phyloP scores from a whole-genome alignment of 2,888 invertebrate genomes.

The Rhabditoides inermis region DNA sequence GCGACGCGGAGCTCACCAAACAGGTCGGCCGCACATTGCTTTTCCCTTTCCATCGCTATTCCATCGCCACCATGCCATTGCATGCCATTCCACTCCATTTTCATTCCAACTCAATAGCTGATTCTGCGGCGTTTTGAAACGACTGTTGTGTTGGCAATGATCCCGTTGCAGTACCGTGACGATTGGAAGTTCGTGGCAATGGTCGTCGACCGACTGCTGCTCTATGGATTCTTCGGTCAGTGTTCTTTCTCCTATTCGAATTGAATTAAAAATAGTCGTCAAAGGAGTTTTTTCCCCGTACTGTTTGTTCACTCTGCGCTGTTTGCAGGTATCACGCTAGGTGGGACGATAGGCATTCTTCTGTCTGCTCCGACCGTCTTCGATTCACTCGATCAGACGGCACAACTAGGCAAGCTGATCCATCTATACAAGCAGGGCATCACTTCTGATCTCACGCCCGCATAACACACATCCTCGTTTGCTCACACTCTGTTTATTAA shows the following conservation, averaged over 20 bases:
- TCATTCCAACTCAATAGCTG: too few species aligned
- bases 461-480: too few species aligned
- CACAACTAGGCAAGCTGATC: conserved; percentile 18
- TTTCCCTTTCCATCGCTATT: neutral
- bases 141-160: too few species aligned
- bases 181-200: conserved; percentile 59
- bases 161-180: conserved; percentile 57
- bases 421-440: conserved; percentile 15
- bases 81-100: neutral
- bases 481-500: too few species aligned
- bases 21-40: conserved; percentile 26
- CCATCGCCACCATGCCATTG: neutral
- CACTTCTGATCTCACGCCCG: too few species aligned
- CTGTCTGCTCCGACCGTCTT: conserved; percentile 56
- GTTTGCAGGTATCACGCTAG: conserved; percentile 26
- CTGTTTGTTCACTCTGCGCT: too few species aligned
- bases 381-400: conserved; percentile 51
- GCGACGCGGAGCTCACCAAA: conserved; percentile 46
- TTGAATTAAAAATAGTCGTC: conserved; percentile 34
- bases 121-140: too few species aligned
- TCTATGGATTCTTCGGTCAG: conserved; percentile 57
- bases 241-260: too few species aligned
- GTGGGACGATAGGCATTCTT: conserved; percentile 50
- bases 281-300: too few species aligned
- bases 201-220: conserved; percentile 57